Conservation (phyloP, 2,113 vertebrate species). For the Charadrius vociferus region DNA sequence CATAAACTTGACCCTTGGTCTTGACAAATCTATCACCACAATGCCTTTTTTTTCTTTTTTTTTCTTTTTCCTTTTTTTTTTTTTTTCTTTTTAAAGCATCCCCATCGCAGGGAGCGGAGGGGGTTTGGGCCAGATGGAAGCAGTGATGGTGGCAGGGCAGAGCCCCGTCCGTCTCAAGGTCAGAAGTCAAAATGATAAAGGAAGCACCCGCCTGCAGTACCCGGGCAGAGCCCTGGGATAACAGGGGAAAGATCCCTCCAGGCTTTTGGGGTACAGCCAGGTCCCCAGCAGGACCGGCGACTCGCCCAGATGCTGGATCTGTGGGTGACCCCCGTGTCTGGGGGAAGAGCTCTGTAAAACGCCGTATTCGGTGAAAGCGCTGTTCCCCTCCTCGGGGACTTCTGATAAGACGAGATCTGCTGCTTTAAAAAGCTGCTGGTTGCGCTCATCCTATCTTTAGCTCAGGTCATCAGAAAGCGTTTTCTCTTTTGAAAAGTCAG, state of each 20-base stretch:
- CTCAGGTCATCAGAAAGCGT: not conserved
- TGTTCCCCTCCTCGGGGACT: not conserved
- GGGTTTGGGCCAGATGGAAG: not conserved
- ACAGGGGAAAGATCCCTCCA: not conserved
- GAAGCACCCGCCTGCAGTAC: not conserved
- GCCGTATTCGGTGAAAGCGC: fast-evolving
- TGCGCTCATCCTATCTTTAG: conserved; percentile 33
- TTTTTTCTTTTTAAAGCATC: not conserved
- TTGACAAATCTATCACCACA: conserved; percentile 37
- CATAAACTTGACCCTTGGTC: conserved; percentile 74
- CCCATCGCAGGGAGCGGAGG: fast-evolving
- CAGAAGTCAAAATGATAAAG: conserved; percentile 61
- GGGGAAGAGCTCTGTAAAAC: not conserved
- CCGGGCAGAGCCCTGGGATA: fast-evolving
- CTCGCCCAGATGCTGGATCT: fast-evolving
- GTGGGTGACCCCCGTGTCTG: not conserved
- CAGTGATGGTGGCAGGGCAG: not conserved
- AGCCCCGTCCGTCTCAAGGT: not conserved
- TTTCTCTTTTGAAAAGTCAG: not conserved
- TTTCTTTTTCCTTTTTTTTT: not conserved
- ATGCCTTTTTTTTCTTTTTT: not conserved
- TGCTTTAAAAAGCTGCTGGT: conserved; percentile 32
- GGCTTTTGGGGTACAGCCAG: not conserved
- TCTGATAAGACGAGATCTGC: not conserved
- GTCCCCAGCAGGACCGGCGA: fast-evolving